These are phyloP conservation scores for Ammodytes dubius DNA, from an alignment of 2,113 vertebrate genomes.

Conservation along the genomic window DNA sequence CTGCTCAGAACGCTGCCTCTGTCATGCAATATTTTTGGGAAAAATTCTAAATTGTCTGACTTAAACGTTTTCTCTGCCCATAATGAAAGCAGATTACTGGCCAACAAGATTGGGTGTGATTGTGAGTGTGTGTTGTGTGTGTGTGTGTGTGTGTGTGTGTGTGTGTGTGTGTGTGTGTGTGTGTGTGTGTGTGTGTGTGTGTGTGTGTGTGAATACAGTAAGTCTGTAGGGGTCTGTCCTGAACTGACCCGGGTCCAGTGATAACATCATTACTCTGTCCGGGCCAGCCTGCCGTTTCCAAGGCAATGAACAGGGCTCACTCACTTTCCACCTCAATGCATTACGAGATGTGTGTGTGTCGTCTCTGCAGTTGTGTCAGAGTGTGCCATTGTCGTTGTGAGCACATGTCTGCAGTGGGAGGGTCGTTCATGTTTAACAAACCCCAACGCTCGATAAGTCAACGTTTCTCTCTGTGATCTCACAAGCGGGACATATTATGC, in stretches of 20 bases:
- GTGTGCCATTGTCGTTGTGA: background rate
- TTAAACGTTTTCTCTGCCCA: background rate
- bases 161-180: background rate
- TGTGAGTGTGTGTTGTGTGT: slow-evolving; percentile 20
- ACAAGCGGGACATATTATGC: background rate
- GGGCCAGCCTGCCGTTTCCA: slow-evolving; percentile 75
- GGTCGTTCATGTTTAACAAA: slow-evolving; percentile 34
- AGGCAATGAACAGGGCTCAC: slow-evolving; percentile 69
- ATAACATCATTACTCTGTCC: slow-evolving; percentile 75
- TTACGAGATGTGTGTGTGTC: slow-evolving; percentile 41
- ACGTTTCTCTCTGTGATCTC: too few relatives aligned
- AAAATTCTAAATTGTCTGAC: background rate
- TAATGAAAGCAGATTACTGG: slow-evolving; percentile 22
- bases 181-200: background rate
- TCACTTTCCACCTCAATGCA: slow-evolving; percentile 70
- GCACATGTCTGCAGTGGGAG: slow-evolving; percentile 19
- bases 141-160: slow-evolving; percentile 2
- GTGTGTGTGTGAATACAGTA: slow-evolving; percentile 52
- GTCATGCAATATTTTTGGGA: background rate
- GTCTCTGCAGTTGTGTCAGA: background rate
- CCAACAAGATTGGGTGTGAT: background rate
- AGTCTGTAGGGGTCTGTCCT: slow-evolving; percentile 68
- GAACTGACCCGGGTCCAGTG: slow-evolving; percentile 67
- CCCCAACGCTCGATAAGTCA: background rate
- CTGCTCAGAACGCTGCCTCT: background rate